phyloP scores from a whole-genome alignment of 2,113 vertebrate species.

The Ia io region DNA sequence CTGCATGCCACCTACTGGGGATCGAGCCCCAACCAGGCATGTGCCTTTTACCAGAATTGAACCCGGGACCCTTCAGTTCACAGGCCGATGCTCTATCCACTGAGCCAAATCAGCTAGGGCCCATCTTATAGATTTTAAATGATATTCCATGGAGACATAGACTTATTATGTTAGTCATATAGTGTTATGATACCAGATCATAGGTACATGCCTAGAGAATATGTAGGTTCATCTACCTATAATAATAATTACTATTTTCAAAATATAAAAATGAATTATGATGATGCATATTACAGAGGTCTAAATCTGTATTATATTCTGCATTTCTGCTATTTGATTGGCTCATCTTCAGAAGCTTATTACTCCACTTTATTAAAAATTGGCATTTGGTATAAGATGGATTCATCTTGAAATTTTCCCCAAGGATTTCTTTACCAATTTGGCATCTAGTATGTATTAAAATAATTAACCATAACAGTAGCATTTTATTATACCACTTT shows the following conservation, averaged over 20 bases:
- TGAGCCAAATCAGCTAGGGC: too few relatives aligned
- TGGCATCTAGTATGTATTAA: constrained; percentile 1
- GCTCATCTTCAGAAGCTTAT: neutral
- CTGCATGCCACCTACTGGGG: too few relatives aligned
- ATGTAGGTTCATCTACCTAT: neutral
- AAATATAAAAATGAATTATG: neutral
- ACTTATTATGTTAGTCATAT: neutral
- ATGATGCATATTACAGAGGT: neutral
- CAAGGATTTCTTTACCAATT: neutral
- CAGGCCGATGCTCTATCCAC: too few relatives aligned
- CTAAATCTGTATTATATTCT: neutral
- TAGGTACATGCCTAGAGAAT: neutral
- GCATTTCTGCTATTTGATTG: neutral
- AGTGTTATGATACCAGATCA: neutral
- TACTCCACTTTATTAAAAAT: constrained; percentile 49
- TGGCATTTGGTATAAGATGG: neutral
- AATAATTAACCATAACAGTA: constrained; percentile 25
- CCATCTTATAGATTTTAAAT: constrained; percentile 4
- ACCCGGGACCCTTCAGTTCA: too few relatives aligned
- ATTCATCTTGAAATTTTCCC: constrained; percentile 30
- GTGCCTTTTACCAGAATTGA: too few relatives aligned
- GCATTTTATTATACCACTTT: constrained; percentile 36
- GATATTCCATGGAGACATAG: neutral
- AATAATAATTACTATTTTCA: neutral
- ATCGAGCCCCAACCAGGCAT: too few relatives aligned